These are phyloP conservation scores for Drosophila gaucha DNA, from an alignment of 2,888 invertebrate genomes.

Conservation along the genomic window DNA sequence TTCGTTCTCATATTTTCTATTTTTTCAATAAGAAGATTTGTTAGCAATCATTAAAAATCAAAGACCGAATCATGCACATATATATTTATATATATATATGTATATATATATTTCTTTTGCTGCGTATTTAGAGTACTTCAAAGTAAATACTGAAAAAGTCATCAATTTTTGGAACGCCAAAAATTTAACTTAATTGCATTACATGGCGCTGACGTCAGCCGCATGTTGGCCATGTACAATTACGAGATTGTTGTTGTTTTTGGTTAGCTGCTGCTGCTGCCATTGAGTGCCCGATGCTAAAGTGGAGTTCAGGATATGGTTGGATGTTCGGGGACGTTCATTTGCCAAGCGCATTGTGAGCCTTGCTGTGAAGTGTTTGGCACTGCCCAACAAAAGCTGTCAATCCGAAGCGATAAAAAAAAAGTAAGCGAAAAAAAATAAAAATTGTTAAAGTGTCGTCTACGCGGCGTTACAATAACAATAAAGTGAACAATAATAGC, in stretches of 20 bases:
- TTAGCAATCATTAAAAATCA: conserved; percentile 33
- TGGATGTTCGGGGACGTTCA: conserved; percentile 54
- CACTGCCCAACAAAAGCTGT: conserved; percentile 72
- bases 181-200: conserved; percentile 69
- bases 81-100: neutral
- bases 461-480: conserved; percentile 74
- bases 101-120: conserved; percentile 12
- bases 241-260: conserved; percentile 12
- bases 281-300: conserved; percentile 32
- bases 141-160: conserved; percentile 62
- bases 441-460: conserved; percentile 71
- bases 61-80: conserved; percentile 5
- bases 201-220: conserved; percentile 37
- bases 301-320: conserved; percentile 17
- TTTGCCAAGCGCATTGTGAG: conserved; percentile 66
- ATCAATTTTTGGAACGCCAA: conserved; percentile 37
- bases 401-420: conserved; percentile 49
- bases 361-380: conserved; percentile 72
- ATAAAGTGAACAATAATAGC: conserved; percentile 72
- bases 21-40: conserved; percentile 7
- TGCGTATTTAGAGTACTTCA: conserved; percentile 49
- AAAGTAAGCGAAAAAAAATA: conserved; percentile 18
- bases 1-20: neutral
- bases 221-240: conserved; percentile 16
- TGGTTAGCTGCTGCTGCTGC: conserved; percentile 9